Evolutionary conservation across 2,113 vertebrate species (phyloP).

Genomic region (Sturnus vulgaris): DNA sequence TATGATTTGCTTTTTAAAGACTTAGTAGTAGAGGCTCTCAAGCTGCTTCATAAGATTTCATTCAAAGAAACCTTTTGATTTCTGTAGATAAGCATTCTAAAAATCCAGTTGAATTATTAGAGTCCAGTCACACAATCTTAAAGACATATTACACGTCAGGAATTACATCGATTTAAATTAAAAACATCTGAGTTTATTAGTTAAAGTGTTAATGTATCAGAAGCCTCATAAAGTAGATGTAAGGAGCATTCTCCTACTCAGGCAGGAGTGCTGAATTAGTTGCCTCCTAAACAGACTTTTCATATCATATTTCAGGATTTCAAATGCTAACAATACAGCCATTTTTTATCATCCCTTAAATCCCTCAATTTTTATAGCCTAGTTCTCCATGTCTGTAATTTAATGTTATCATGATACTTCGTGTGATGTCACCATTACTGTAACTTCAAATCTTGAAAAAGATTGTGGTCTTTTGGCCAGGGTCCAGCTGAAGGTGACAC

Average conservation of each 20-base stretch:
- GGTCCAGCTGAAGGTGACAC: background rate
- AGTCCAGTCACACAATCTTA: background rate
- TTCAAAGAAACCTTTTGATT: background rate
- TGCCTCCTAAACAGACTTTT: background rate
- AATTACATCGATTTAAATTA: background rate
- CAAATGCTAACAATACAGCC: background rate
- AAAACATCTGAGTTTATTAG: background rate
- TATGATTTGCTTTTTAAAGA: background rate
- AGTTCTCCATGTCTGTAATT: background rate
- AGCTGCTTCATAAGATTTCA: background rate
- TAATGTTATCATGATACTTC: no score
- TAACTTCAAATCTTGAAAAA: background rate
- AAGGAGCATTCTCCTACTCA: background rate
- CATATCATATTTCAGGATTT: background rate
- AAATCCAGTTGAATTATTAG: background rate
- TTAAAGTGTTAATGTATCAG: background rate
- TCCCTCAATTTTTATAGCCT: background rate
- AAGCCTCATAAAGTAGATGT: background rate
- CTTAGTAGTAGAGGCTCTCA: background rate
- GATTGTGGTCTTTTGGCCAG: background rate
- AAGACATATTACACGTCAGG: background rate
- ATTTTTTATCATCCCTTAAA: background rate
- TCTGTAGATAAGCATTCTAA: background rate
- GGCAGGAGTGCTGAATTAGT: background rate
- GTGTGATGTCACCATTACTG: background rate